Conservation (phyloP, 2,888 invertebrate species). For the Tricholauxania praeusta region DNA sequence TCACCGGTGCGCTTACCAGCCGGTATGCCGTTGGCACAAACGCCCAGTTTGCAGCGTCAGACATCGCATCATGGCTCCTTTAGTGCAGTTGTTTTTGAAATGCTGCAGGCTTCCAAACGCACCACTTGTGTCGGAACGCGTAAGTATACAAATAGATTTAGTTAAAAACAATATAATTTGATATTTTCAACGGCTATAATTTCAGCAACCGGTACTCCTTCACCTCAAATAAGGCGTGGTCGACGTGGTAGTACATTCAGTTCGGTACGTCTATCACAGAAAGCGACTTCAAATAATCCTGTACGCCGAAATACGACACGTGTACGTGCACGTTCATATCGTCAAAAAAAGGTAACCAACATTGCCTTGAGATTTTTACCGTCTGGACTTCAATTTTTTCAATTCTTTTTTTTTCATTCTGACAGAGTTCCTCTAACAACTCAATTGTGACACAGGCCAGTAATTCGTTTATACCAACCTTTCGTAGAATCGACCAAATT, state of each 20-base stretch:
- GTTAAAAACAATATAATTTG: not conserved
- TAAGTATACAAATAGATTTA: slow-evolving; percentile 49
- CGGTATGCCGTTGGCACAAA: slow-evolving; percentile 69
- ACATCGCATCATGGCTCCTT: slow-evolving; percentile 82
- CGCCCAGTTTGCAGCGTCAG: slow-evolving; percentile 74
- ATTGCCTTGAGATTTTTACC: not conserved
- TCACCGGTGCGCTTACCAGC: slow-evolving; percentile 64
- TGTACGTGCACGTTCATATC: slow-evolving; percentile 67
- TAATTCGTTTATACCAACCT: slow-evolving; percentile 63
- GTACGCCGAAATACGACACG: slow-evolving; percentile 73
- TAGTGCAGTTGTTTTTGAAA: slow-evolving; percentile 88
- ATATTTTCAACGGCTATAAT: not conserved
- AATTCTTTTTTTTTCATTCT: not conserved
- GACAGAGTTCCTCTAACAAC: slow-evolving; percentile 65
- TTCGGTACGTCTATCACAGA: slow-evolving; percentile 72
- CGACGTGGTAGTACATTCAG: slow-evolving; percentile 70
- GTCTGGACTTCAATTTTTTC: not conserved
- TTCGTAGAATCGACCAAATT: slow-evolving; percentile 64
- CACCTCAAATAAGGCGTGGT: slow-evolving; percentile 66
- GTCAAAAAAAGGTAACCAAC: slow-evolving; percentile 64
- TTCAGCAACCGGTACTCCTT: slow-evolving; percentile 67
- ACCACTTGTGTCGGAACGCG: slow-evolving; percentile 65
- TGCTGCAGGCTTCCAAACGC: slow-evolving; percentile 79
- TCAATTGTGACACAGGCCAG: slow-evolving; percentile 64
- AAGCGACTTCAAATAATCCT: slow-evolving; percentile 68